Conservation (phyloP, 2,888 invertebrate genomes). For the Tetheella fluctuosa region DNA sequence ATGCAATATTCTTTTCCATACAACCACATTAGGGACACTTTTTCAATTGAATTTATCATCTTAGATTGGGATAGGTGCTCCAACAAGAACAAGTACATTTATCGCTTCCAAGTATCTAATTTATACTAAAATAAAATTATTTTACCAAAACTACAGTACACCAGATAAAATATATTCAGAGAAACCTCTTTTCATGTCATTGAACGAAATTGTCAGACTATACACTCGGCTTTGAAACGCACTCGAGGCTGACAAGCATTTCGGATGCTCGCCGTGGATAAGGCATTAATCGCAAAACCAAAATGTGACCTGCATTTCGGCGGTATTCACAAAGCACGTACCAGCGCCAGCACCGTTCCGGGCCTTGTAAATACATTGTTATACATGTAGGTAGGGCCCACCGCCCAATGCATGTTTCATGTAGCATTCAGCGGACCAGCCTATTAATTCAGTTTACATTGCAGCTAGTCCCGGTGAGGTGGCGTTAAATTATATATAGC, state of each 20-base stretch:
- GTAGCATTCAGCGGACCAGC: constrained; percentile 27
- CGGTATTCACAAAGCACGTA: neutral
- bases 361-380: neutral
- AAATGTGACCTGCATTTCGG: neutral
- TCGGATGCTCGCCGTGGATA: neutral
- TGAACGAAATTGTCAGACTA: neutral
- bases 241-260: neutral
- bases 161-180: too few species aligned
- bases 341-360: neutral
- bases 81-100: too few species aligned
- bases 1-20: too few species aligned
- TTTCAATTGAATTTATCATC: too few species aligned
- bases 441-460: constrained; percentile 44
- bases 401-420: constrained; percentile 14
- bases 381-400: constrained; percentile 9
- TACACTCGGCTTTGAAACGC: neutral
- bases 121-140: too few species aligned
- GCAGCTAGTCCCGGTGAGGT: constrained; percentile 30
- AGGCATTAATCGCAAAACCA: neutral
- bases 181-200: neutral
- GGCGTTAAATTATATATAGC: constrained; percentile 37
- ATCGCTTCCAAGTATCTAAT: too few species aligned
- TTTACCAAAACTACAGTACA: too few species aligned
- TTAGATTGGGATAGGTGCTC: too few species aligned
- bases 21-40: too few species aligned